A percentile compares a stretch with the other conserved stretches of the same genome.
These are phyloP conservation scores for Haliclona indistincta DNA, from an alignment of 37 sponge, comb jelly and placozoan genomes.

Conservation along the genomic window DNA sequence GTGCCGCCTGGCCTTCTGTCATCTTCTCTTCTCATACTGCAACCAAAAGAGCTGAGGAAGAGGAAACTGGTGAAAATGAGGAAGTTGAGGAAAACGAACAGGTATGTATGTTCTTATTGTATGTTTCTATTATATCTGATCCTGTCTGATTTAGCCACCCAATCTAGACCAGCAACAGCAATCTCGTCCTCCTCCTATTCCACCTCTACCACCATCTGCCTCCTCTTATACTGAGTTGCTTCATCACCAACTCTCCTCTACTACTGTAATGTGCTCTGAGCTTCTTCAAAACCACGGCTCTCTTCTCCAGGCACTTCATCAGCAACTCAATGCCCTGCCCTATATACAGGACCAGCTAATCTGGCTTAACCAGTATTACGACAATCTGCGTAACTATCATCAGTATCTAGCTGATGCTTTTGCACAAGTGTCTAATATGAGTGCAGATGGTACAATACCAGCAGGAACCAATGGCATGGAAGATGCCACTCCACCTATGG, in stretches of 20 bases:
- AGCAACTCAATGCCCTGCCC: conserved; percentile 11
- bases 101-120: too few relatives aligned
- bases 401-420: too few relatives aligned
- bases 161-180: neutral
- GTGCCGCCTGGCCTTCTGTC: conserved; percentile 34
- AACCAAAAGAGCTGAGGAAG: neutral
- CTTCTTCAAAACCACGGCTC: conserved; percentile 52
- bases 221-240: conserved; percentile 18
- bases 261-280: conserved; percentile 62
- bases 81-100: too few relatives aligned
- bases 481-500: too few relatives aligned
- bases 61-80: too few relatives aligned
- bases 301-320: conserved; percentile 42
- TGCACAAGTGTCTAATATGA: too few relatives aligned
- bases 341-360: conserved; percentile 36
- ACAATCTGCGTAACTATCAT: too few relatives aligned
- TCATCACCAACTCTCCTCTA: conserved; percentile 49
- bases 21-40: conserved; percentile 8
- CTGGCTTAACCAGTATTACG: conserved; percentile 51
- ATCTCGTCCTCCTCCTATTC: neutral
- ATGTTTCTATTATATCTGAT: too few relatives aligned
- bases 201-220: neutral
- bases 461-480: too few relatives aligned
- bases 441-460: too few relatives aligned
- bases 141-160: neutral